Evolutionary conservation across 2,113 vertebrate genomes (phyloP).

Genomic region (Scolopax mira): DNA sequence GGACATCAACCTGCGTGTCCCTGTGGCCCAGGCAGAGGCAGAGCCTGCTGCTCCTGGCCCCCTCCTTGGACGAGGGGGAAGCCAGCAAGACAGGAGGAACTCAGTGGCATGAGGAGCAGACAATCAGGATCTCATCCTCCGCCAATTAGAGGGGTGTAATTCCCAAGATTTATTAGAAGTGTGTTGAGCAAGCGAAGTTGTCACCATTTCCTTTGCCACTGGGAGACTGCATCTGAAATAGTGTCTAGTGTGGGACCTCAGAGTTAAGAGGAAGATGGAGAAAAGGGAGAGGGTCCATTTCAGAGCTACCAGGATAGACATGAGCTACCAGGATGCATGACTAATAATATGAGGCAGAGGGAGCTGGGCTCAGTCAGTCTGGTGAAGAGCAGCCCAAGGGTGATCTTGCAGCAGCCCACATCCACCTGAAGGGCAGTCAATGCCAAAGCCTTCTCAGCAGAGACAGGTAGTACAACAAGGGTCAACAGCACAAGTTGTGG

Average conservation of each 20-base stretch:
- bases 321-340: background rate
- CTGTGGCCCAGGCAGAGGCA: rapidly evolving
- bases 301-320: background rate
- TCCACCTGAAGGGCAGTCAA: background rate
- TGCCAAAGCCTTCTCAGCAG: background rate
- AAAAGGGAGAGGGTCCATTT: background rate
- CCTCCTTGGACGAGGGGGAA: background rate
- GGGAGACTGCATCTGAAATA: background rate
- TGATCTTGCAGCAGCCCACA: background rate
- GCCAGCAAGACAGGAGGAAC: too few relatives aligned
- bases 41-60: background rate
- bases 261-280: background rate
- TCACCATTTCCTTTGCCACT: background rate
- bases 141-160: background rate
- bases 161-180: background rate
- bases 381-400: background rate
- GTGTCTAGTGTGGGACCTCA: background rate
- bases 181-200: background rate
- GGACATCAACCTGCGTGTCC: rapidly evolving
- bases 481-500: background rate
- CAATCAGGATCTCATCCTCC: rapidly evolving
- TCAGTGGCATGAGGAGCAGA: background rate
- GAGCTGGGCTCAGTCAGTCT: background rate
- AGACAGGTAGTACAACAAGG: too few relatives aligned
- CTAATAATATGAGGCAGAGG: background rate